These are phyloP conservation scores for Glaucomys volans DNA, from an alignment of 2,113 vertebrate species.

Conservation along the genomic window DNA sequence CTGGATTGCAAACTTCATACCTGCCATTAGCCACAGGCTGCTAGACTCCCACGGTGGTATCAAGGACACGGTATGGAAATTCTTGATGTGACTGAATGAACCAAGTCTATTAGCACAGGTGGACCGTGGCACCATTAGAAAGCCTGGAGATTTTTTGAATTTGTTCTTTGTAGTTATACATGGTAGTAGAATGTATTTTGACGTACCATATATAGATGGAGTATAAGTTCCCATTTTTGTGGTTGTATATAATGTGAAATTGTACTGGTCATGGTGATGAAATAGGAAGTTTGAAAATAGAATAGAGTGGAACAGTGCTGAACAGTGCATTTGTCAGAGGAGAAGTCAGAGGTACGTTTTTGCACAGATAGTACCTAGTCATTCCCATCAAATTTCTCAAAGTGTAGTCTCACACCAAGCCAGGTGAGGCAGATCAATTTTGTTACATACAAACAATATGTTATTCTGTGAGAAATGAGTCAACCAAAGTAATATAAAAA, in stretches of 20 bases:
- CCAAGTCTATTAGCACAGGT: too few relatives aligned
- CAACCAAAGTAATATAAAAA: too few relatives aligned
- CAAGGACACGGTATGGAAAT: background rate
- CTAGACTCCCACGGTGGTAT: background rate
- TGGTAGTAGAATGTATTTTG: too few relatives aligned
- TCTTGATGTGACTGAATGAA: background rate
- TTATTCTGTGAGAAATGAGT: too few relatives aligned
- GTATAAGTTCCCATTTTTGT: too few relatives aligned
- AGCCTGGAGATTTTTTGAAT: too few relatives aligned
- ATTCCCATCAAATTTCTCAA: background rate
- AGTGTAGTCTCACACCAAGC: too few relatives aligned
- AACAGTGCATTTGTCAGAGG: background rate
- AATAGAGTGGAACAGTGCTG: too few relatives aligned
- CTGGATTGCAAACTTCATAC: background rate
- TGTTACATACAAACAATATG: too few relatives aligned
- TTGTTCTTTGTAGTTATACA: too few relatives aligned
- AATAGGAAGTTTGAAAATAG: background rate
- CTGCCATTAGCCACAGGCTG: background rate
- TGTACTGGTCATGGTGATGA: background rate
- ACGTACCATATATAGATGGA: too few relatives aligned
- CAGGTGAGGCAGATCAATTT: too few relatives aligned
- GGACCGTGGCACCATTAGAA: background rate
- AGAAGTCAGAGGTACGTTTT: background rate
- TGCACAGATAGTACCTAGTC: background rate
- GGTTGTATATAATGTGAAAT: background rate